phyloP scores from a whole-genome alignment of 2,113 vertebrate genomes.

The Pogonocichla stellata region DNA sequence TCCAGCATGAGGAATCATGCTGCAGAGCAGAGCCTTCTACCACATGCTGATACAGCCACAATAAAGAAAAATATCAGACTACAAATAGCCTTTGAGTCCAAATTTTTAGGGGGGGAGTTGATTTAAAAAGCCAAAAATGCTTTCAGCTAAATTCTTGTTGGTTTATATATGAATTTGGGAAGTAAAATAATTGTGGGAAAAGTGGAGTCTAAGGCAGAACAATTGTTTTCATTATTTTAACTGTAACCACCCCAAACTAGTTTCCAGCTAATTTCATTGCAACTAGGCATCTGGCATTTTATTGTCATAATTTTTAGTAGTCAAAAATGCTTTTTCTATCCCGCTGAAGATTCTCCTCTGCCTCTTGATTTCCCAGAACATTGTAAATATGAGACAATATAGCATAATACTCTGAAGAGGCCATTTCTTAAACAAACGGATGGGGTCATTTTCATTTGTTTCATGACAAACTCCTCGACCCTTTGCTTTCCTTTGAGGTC shows the following conservation, averaged over 20 bases:
- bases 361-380: slow-evolving; percentile 19
- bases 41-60: background rate
- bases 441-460: slow-evolving; percentile 46
- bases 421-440: slow-evolving; percentile 52
- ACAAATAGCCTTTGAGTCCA: background rate
- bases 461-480: background rate
- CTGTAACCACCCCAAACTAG: background rate
- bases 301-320: background rate
- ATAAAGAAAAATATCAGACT: background rate
- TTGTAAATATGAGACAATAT: background rate
- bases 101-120: background rate
- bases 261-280: background rate
- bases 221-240: background rate
- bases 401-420: background rate
- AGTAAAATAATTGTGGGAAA: background rate
- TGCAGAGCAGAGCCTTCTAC: background rate
- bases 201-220: background rate
- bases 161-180: background rate
- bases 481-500: slow-evolving; percentile 48
- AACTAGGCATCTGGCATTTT: slow-evolving; percentile 16
- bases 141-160: background rate
- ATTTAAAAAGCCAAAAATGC: background rate
- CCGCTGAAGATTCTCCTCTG: background rate
- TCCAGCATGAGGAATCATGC: background rate
- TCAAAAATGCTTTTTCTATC: background rate